Base-by-base conservation (phyloP, 2,113 vertebrate species). In the Bos taurus region DNA sequence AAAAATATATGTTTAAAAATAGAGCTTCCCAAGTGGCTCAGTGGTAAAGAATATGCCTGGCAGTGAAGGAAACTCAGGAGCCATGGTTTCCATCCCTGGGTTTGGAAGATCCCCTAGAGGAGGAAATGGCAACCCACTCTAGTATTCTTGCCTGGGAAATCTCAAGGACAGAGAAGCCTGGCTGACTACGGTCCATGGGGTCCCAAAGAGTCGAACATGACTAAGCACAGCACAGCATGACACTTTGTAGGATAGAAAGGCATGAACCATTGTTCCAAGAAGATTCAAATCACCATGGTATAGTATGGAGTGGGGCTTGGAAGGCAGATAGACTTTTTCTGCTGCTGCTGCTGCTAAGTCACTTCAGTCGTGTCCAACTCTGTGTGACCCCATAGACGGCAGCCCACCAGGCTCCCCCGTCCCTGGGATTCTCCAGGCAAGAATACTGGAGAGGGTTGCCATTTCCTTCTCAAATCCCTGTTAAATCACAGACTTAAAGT, bases 101-200 rank as follows among this genome's bases (percentile, higher is more conserved):
- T 36, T 74, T 21, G n/a, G 10, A 74, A 74, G 36, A 74, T 74
- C n/a, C n/a, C 19, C 67, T 40, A 23, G 67, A 74, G 26, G n/a
- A 74, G 67, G n/a, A 74, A 74, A 40, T 40, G 36, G 67, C 36
- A 40, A 23, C 10, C 67, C n/a, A 23, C n/a, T 74, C 19, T 8
- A 40, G 8, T n/a, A n/a, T 67, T 67, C 64, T n/a, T 67, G 64
- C 64, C 33, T 67, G 33, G 67, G n/a, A 12, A 40, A 74, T 74
- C 67, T 23, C n/a, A 74, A 23, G 67, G 36, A 74, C n/a, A 40
- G 36, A 40, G 36, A 21, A 12, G n/a, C 67, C 67, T 23, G 36
- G 67, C 0, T 0, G 36, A 12, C 67, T 74, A 6, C 0, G 0
- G 67, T 40, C n/a, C n/a, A 23, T 6, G 36, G 67, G 67, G n/a